Conservation (phyloP, 1,140 invertebrate genomes). For the Penaeus vannamei region DNA sequence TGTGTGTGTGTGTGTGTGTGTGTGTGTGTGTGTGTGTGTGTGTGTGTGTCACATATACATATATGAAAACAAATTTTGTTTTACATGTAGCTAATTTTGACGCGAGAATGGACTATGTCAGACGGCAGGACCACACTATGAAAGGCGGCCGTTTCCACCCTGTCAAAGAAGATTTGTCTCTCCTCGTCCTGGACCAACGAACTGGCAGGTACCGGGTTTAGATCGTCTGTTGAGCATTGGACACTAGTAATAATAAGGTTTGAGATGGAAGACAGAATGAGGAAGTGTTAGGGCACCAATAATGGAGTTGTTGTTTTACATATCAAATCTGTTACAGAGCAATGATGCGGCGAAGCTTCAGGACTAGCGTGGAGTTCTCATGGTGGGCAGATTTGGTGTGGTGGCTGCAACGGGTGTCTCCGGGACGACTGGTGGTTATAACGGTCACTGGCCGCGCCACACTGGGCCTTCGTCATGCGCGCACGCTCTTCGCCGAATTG, state of each 20-base stretch:
- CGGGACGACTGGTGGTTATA: conserved; percentile 52
- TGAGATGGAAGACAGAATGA: neutral
- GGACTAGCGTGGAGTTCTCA: conserved; percentile 47
- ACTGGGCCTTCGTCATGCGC: conserved; percentile 47
- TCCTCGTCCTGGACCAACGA: no score
- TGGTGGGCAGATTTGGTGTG: conserved; percentile 62
- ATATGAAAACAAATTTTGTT: no score
- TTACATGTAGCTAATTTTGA: no score
- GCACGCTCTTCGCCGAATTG: conserved; percentile 32
- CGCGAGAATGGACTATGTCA: no score
- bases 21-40: no score
- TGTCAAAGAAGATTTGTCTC: no score
- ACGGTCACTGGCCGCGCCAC: conserved; percentile 36
- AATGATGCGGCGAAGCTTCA: conserved; percentile 46
- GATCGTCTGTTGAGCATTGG: neutral
- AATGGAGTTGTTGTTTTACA: no score
- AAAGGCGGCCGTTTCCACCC: no score
- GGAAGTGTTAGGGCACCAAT: neutral
- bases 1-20: no score
- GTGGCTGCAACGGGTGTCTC: conserved; percentile 48
- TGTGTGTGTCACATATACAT: no score
- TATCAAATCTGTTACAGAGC: neutral
- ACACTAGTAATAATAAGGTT: neutral
- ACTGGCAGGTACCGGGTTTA: neutral
- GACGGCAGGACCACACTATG: no score